Percentiles rank a stretch among this genome's conserved stretches.
phyloP scores from a whole-genome alignment of 2,888 invertebrate species.

The Dicyrtoma fusca region DNA sequence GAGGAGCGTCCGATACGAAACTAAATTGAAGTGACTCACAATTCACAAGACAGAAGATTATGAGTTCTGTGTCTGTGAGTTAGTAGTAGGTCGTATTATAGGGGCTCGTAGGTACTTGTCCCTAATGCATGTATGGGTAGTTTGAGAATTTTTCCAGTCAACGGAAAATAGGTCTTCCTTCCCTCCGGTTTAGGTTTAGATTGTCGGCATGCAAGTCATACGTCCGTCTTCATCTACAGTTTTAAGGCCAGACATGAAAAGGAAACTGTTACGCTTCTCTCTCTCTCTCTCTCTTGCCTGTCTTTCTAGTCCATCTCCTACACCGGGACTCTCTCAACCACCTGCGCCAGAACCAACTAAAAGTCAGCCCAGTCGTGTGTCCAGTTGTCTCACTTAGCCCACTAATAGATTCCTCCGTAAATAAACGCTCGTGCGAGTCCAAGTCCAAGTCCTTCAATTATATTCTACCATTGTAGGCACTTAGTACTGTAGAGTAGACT shows the following conservation, averaged over 20 bases:
- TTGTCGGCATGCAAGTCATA: conserved; percentile 31
- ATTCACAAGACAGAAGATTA: not conserved
- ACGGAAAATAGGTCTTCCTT: conserved; percentile 25
- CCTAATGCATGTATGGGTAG: too few species aligned
- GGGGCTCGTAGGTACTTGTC: too few species aligned
- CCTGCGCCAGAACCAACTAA: conserved; percentile 26
- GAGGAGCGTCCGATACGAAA: not conserved
- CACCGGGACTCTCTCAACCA: conserved; percentile 12
- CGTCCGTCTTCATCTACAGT: not conserved
- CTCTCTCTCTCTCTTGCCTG: conserved; percentile 3
- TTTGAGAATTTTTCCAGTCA: not conserved
- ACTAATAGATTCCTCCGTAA: conserved; percentile 14
- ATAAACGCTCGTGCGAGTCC: conserved; percentile 26
- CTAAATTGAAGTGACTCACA: not conserved
- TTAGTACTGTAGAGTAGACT: not conserved
- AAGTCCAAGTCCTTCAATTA: too few species aligned
- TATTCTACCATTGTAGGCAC: not conserved
- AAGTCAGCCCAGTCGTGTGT: conserved; percentile 33
- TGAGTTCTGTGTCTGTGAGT: too few species aligned
- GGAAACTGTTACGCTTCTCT: conserved; percentile 23
- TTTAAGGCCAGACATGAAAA: conserved; percentile 28
- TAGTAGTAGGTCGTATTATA: too few species aligned
- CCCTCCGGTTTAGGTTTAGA: conserved; percentile 9
- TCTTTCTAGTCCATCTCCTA: too few species aligned
- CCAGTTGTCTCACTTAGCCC: conserved; percentile 11